Evolutionary conservation across 2,113 vertebrate genomes (phyloP).

Genomic region (Vimba vimba): DNA sequence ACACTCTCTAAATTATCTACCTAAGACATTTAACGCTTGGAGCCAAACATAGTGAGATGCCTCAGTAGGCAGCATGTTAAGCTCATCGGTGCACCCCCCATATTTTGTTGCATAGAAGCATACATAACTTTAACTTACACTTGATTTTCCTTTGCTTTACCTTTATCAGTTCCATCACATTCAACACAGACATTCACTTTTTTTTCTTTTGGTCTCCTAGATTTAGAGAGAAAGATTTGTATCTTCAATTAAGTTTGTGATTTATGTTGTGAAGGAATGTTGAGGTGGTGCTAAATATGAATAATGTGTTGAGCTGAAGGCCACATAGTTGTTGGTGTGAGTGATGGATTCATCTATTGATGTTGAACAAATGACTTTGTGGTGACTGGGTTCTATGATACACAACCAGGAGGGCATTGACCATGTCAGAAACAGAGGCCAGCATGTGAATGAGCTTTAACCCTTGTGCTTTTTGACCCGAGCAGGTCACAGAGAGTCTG

Average conservation of each 20-base stretch:
- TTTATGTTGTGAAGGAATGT: not conserved
- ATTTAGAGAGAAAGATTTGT: not conserved
- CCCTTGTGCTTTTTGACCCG: not conserved
- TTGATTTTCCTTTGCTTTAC: not conserved
- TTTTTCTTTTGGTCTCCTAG: not conserved
- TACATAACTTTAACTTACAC: not conserved
- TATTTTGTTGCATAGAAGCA: not conserved
- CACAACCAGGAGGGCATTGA: not conserved
- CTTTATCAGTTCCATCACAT: not conserved
- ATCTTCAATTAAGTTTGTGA: not conserved
- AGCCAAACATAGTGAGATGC: not conserved
- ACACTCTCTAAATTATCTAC: too few relatives aligned
- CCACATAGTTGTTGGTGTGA: not conserved
- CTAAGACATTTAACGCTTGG: not conserved
- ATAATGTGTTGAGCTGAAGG: not conserved
- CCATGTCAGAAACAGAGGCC: not conserved
- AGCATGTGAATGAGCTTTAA: not conserved
- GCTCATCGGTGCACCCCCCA: not conserved
- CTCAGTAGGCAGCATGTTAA: not conserved
- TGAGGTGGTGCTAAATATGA: not conserved
- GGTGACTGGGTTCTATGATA: not conserved
- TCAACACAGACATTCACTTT: too few relatives aligned
- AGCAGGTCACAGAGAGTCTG: not conserved
- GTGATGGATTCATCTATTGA: not conserved
- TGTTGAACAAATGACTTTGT: not conserved